A percentile compares a stretch with the other conserved stretches of the same genome.
These are phyloP conservation scores for Antitype chi DNA, from an alignment of 2,888 invertebrate genomes.

Conservation along the genomic window DNA sequence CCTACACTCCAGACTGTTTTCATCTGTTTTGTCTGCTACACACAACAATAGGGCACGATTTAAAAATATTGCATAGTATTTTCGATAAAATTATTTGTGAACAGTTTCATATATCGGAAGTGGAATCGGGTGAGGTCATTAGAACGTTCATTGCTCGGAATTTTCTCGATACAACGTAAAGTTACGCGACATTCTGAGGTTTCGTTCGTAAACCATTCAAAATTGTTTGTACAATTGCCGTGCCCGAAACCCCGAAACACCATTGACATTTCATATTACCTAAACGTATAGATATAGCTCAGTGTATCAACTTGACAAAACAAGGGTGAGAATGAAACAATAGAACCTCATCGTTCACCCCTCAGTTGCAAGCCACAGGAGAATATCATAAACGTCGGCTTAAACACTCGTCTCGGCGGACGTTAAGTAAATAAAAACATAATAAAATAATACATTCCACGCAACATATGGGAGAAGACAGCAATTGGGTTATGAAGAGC, in stretches of 20 bases:
- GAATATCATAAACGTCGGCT: constrained; percentile 90
- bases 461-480: constrained; percentile 86
- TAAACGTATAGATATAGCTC: constrained; percentile 64
- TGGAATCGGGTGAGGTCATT: constrained; percentile 2
- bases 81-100: constrained; percentile 45
- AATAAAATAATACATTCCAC: constrained; percentile 89
- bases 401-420: constrained; percentile 89
- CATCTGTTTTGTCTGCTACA: constrained; percentile 77
- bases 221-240: constrained; percentile 47
- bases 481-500: constrained; percentile 70
- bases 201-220: constrained; percentile 13
- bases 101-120: neutral
- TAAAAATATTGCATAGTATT: constrained; percentile 71
- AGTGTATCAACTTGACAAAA: constrained; percentile 84
- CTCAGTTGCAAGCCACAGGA: constrained; percentile 85
- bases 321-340: constrained; percentile 88
- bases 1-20: constrained; percentile 81
- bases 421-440: constrained; percentile 89
- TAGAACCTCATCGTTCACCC: constrained; percentile 84
- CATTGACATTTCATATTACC: constrained; percentile 65
- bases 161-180: neutral
- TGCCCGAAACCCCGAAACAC: constrained; percentile 49
- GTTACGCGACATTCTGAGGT: neutral
- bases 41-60: constrained; percentile 81
- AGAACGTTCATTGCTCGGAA: neutral